Base-by-base conservation (phyloP, 2,113 vertebrate species). In the Eurystomus gularis region DNA sequence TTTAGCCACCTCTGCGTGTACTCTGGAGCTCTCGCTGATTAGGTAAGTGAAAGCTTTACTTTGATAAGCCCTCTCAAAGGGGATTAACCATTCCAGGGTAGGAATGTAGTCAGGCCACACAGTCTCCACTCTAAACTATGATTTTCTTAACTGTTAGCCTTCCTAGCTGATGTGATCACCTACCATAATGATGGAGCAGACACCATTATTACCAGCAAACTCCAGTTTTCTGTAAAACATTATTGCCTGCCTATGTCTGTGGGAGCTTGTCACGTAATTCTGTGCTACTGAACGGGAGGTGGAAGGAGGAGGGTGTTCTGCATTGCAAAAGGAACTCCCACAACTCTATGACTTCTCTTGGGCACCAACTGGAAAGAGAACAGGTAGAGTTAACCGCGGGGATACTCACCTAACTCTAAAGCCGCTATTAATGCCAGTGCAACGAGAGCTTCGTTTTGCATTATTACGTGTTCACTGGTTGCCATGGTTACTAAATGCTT, bases 361-460 rank as follows among this genome's bases (percentile, higher is more conserved):
- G 68, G 31, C 33, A 60, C 46, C 44, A 75, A 75, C 44, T 65
- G 87, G 86, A 79, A 29, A 94, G 78, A n/a, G 88, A 46, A 17
- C 20, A 78, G 73, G 90, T 40, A 68, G 57, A 86, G 35, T 79
- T 86, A 94, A 62, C 66, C 9, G n/a, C 42, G 42, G 80, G 82
- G 82, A 90, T 97, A 98, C 98, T 99, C 97, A 99, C 99, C 99
- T 97, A 99, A 97, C 97, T 99, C 99, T 96, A 99, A 98, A 40
- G 98, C 99, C 0, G 99, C 99, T 93, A 99, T 99, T 91, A 99
- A 97, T 60, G 99, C 99, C 98, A 99, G 90, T 58, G 99, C 99
- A 96, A 99, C 99, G n/a, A 99, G 99, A 13, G 99, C 99, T 97
- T 99, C 99, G 0, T 99, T 99, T 98, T 99, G 99, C 99, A 99